Evolutionary conservation across 2,797 vertebrate genomes (phyloP).

Genomic region (Spea hammondii): DNA sequence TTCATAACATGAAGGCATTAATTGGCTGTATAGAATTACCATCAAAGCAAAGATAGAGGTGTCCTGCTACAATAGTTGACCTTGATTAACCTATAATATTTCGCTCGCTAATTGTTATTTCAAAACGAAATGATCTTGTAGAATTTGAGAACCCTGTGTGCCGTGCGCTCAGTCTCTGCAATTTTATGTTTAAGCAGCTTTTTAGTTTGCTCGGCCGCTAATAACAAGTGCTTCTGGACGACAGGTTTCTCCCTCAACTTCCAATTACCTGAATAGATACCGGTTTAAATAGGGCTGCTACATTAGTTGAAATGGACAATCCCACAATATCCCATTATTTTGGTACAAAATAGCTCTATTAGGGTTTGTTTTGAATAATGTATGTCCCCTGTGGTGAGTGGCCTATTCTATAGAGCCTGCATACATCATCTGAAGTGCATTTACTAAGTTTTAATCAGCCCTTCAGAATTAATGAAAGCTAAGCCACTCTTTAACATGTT

Average conservation of each 20-base stretch:
- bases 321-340: conserved; percentile 47
- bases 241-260: conserved; percentile 5
- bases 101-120: too few species aligned
- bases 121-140: too few species aligned
- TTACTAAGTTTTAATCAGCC: conserved; percentile 55
- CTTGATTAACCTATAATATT: too few species aligned
- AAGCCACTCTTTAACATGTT: conserved; percentile 54
- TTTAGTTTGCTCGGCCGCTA: too few species aligned
- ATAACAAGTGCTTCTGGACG: background rate
- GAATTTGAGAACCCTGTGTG: too few species aligned
- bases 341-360: conserved; percentile 48
- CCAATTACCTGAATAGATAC: conserved; percentile 42
- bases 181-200: too few species aligned
- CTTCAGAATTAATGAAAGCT: conserved; percentile 52
- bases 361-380: conserved; percentile 50
- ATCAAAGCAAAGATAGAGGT: too few species aligned
- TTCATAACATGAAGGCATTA: too few species aligned
- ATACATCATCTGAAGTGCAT: conserved; percentile 19
- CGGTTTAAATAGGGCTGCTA: conserved; percentile 48
- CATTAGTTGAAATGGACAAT: conserved; percentile 51
- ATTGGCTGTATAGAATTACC: too few species aligned
- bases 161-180: too few species aligned
- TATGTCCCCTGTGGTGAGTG: conserved; percentile 28
- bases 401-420: conserved; percentile 42
- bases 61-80: too few species aligned